A percentile compares a stretch with the other conserved stretches of the same genome.
phyloP scores from a whole-genome alignment of 2,113 vertebrate genomes.

The Phyllostomus hastatus region DNA sequence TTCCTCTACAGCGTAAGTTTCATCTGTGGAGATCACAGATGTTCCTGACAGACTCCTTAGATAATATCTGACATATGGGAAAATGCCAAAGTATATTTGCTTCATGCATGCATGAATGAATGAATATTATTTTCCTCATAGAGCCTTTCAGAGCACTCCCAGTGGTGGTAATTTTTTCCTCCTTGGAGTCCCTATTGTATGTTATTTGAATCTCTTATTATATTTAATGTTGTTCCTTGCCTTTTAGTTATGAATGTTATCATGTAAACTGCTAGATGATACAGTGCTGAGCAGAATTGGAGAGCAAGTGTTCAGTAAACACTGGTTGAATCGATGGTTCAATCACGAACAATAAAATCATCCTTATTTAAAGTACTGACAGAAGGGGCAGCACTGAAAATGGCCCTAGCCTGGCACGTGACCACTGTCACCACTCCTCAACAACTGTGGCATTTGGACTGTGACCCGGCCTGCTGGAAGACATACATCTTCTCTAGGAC shows the following conservation, averaged over 20 bases:
- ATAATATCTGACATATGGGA: not conserved
- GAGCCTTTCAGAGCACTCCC: not conserved
- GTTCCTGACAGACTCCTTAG: not conserved
- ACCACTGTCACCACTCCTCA: not conserved
- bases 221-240: not conserved
- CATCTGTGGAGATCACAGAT: not conserved
- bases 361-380: not conserved
- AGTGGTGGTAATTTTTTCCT: not conserved
- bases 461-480: not conserved
- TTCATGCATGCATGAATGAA: not conserved
- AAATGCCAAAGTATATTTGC: not conserved
- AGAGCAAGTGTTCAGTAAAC: not conserved
- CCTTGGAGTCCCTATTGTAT: not conserved
- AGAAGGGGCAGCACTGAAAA: not conserved
- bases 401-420: not conserved
- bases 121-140: not conserved
- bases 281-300: not conserved
- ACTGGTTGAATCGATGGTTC: not conserved
- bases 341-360: not conserved
- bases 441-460: not conserved
- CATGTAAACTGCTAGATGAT: not conserved
- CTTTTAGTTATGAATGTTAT: not conserved
- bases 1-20: not conserved
- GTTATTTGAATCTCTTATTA: not conserved
- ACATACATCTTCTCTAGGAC: not conserved